Evolutionary conservation across 2,113 vertebrate genomes (phyloP).

Genomic region (Forbesichthys papilliferus): DNA sequence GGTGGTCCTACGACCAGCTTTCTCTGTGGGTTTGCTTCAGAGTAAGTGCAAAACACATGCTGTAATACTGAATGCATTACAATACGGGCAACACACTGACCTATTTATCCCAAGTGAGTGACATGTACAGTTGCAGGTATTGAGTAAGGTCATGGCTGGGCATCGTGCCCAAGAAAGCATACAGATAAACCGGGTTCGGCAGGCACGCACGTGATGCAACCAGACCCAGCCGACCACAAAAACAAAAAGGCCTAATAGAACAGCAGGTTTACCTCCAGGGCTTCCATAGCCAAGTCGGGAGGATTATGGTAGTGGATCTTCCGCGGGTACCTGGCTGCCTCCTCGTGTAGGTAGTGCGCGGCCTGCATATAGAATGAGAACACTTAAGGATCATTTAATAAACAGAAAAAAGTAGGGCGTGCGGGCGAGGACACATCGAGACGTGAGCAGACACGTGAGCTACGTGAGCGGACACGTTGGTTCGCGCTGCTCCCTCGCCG

Average conservation of each 20-base stretch:
- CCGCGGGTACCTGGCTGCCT: conserved; percentile 94
- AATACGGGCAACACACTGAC: too few species aligned
- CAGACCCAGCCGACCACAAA: not conserved
- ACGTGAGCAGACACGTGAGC: not conserved
- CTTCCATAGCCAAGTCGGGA: conserved; percentile 96
- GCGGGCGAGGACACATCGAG: not conserved
- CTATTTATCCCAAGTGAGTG: too few species aligned
- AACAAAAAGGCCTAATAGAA: not conserved
- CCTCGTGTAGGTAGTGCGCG: conserved; percentile 90
- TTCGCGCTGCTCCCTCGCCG: conserved; percentile 8
- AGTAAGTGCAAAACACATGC: too few species aligned
- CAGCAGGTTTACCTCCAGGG: conserved; percentile 85
- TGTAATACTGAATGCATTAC: too few species aligned
- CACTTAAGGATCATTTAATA: not conserved
- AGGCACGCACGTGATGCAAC: too few species aligned
- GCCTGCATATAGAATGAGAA: conserved; percentile 67
- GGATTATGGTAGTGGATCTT: conserved; percentile 99
- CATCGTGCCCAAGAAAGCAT: too few species aligned
- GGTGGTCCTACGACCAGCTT: not conserved
- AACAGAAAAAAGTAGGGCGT: not conserved
- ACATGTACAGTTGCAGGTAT: too few species aligned
- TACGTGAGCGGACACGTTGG: not conserved
- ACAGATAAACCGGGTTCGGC: too few species aligned
- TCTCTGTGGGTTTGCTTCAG: too few species aligned
- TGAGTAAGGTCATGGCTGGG: too few species aligned